Percentiles rank a stretch among this genome's conserved stretches.
Evolutionary conservation across 2,797 vertebrate species (phyloP).

Genomic region (Clarias fuscus): DNA sequence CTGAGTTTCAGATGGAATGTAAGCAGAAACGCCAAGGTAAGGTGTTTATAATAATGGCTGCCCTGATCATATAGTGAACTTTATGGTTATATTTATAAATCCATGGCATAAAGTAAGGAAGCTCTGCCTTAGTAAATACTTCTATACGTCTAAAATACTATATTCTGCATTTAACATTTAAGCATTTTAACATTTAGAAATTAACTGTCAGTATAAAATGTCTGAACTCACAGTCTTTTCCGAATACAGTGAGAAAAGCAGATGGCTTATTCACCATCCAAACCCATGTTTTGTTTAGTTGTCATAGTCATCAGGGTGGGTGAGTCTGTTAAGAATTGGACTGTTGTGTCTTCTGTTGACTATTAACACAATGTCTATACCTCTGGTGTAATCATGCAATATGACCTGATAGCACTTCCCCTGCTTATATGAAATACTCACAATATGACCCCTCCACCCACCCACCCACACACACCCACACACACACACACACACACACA

Average conservation of each 20-base stretch:
- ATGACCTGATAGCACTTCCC: slow-evolving; percentile 7
- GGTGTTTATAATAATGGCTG: slow-evolving; percentile 19
- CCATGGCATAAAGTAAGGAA: not conserved
- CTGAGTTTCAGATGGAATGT: slow-evolving; percentile 51
- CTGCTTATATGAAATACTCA: slow-evolving; percentile 1
- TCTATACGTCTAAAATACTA: not conserved
- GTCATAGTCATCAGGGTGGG: slow-evolving; percentile 26
- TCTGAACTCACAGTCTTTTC: not conserved
- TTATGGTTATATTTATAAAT: not conserved
- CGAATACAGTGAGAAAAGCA: not conserved
- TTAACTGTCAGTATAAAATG: not conserved
- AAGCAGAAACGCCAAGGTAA: slow-evolving; percentile 48
- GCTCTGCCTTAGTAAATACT: not conserved
- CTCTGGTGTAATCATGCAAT: slow-evolving; percentile 33
- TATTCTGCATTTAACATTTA: slow-evolving; percentile 18
- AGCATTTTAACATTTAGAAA: slow-evolving; percentile 8
- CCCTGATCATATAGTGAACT: not conserved
- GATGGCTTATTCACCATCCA: slow-evolving; percentile 1
- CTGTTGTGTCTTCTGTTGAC: slow-evolving; percentile 35
- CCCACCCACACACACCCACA: not conserved
- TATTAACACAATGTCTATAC: slow-evolving; percentile 18
- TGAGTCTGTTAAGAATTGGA: slow-evolving; percentile 38
- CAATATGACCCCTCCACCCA: slow-evolving; percentile 7
- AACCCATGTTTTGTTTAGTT: slow-evolving; percentile 26
- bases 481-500: too few relatives aligned